A percentile compares a stretch with the other conserved stretches of the same genome.
phyloP scores from a whole-genome alignment of 2,797 vertebrate species.

The Acestrorhynchus altus region DNA sequence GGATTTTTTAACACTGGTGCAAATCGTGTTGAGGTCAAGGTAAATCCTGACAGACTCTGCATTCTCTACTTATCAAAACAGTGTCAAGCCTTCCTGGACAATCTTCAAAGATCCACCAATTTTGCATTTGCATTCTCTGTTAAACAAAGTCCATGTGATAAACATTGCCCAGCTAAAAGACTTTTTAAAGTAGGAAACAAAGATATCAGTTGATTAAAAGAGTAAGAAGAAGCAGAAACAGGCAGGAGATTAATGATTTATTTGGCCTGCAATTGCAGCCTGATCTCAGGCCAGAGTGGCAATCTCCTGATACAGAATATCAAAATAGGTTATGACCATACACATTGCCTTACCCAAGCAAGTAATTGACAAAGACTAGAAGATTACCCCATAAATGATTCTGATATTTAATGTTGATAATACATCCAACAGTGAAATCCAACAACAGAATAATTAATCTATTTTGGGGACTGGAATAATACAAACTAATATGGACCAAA shows the following conservation, averaged over 20 bases:
- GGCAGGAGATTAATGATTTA: conserved; percentile 52
- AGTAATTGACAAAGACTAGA: conserved; percentile 5
- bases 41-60: not conserved
- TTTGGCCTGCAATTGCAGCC: conserved; percentile 10
- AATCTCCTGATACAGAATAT: conserved; percentile 8
- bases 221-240: conserved; percentile 35
- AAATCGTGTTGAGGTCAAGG: not conserved
- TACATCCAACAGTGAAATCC: not conserved
- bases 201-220: conserved; percentile 17
- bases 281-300: conserved; percentile 7
- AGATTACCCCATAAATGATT: not conserved
- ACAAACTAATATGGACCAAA: not conserved
- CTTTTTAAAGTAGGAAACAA: not conserved
- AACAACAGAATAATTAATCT: too few relatives aligned
- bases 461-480: too few relatives aligned
- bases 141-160: not conserved
- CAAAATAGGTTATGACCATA: conserved; percentile 36
- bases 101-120: not conserved
- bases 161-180: not conserved
- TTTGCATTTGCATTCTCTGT: not conserved
- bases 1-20: not conserved
- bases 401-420: not conserved
- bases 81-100: too few relatives aligned
- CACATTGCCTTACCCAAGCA: not conserved
- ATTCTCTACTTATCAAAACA: not conserved